Percentiles rank a stretch among this genome's conserved stretches.
Evolutionary conservation across 2,888 invertebrate genomes (phyloP).

Genomic region (Leptinotarsa tumamoca): DNA sequence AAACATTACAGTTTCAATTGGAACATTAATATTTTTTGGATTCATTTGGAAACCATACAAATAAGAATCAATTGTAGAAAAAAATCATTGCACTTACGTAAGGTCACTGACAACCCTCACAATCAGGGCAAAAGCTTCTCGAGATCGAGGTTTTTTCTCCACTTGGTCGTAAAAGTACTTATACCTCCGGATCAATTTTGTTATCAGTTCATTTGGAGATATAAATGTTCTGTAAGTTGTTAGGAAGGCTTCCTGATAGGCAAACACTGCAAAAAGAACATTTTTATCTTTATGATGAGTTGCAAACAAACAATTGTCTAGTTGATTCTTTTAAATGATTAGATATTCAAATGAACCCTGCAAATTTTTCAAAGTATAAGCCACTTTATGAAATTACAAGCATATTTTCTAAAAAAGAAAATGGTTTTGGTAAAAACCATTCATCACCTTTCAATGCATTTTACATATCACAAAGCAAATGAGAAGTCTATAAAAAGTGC

Average conservation of each 20-base stretch:
- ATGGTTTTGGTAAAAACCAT: not conserved
- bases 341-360: slow-evolving; percentile 31
- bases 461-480: not conserved
- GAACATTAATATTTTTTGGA: too few species aligned
- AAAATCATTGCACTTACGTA: slow-evolving; percentile 77
- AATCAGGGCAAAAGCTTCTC: slow-evolving; percentile 91
- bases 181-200: slow-evolving; percentile 85
- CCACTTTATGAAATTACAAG: not conserved
- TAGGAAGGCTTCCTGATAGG: slow-evolving; percentile 97
- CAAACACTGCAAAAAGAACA: slow-evolving; percentile 75
- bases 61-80: too few species aligned
- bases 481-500: not conserved
- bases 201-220: slow-evolving; percentile 85
- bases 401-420: not conserved
- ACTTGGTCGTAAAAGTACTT: slow-evolving; percentile 80
- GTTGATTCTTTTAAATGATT: too few species aligned
- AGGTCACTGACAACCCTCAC: slow-evolving; percentile 96
- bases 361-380: not conserved
- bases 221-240: slow-evolving; percentile 98
- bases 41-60: too few species aligned
- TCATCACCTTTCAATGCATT: too few species aligned
- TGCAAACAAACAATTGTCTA: too few species aligned
- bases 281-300: too few species aligned
- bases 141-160: slow-evolving; percentile 81
- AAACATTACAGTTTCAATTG: too few species aligned